These are phyloP conservation scores for Cyrtorhinus lividipennis DNA, from an alignment of 1,140 invertebrate genomes.

Conservation along the genomic window DNA sequence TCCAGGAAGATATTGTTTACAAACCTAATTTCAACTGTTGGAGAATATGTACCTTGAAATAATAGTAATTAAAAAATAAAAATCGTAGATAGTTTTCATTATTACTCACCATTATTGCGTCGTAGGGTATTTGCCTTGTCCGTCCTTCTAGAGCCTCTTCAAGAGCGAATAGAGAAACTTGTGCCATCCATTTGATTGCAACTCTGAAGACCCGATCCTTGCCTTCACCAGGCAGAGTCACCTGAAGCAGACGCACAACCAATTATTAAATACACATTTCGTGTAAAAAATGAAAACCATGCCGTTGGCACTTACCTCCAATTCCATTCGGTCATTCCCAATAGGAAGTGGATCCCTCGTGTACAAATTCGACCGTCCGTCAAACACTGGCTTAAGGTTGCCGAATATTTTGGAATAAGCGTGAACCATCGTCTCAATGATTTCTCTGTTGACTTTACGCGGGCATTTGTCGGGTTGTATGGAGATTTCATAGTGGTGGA, in stretches of 20 bases:
- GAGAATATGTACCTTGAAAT: no score
- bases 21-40: no score
- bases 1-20: no score
- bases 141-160: slow-evolving; percentile 97
- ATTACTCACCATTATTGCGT: slow-evolving; percentile 61
- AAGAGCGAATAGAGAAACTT: slow-evolving; percentile 84
- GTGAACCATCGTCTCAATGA: slow-evolving; percentile 98
- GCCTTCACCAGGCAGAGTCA: slow-evolving; percentile 93
- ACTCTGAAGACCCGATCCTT: slow-evolving; percentile 98
- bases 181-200: slow-evolving; percentile 94
- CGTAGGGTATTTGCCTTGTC: slow-evolving; percentile 92
- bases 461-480: slow-evolving; percentile 99
- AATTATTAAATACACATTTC: slow-evolving; percentile 4
- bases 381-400: slow-evolving; percentile 95
- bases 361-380: slow-evolving; percentile 97
- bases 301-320: slow-evolving; percentile 76
- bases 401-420: slow-evolving; percentile 97
- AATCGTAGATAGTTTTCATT: no score
- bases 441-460: slow-evolving; percentile 96
- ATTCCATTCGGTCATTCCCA: slow-evolving; percentile 87
- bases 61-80: no score
- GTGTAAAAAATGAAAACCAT: slow-evolving; percentile 9
- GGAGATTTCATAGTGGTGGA: slow-evolving; percentile 97
- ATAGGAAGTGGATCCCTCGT: slow-evolving; percentile 93
- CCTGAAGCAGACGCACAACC: slow-evolving; percentile 29